Percentiles rank a stretch among this genome's conserved stretches.
Evolutionary conservation across 2,113 vertebrate species (phyloP).

Genomic region (Prionailurus bengalensis): DNA sequence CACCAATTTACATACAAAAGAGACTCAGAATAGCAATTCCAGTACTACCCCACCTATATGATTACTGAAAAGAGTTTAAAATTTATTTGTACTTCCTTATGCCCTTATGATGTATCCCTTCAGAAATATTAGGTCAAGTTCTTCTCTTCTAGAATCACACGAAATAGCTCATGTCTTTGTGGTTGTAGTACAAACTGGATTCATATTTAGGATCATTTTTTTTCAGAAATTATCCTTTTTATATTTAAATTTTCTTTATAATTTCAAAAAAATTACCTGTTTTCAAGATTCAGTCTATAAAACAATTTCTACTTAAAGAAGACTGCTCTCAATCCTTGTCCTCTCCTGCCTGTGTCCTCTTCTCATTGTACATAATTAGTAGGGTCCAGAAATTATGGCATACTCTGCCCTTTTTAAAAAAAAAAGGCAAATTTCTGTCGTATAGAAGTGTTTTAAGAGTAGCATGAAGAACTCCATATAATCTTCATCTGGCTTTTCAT

Average conservation of each 20-base stretch:
- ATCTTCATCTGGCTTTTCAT: background rate
- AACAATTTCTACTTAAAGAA: background rate
- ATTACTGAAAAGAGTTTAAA: background rate
- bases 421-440: background rate
- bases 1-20: background rate
- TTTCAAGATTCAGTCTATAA: background rate
- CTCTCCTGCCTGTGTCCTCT: background rate
- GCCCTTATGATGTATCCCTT: background rate
- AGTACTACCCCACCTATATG: background rate
- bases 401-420: background rate
- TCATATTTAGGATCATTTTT: background rate
- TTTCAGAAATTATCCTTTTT: background rate
- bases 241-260: conserved; percentile 16
- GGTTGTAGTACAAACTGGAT: background rate
- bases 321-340: accelerated
- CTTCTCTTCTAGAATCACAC: background rate
- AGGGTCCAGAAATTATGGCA: background rate
- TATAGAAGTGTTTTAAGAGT: background rate
- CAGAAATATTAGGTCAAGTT: background rate
- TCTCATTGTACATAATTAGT: background rate
- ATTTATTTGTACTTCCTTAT: background rate
- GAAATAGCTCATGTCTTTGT: background rate
- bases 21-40: background rate
- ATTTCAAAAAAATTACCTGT: background rate
- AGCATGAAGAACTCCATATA: background rate